phyloP scores from a whole-genome alignment of 1,140 invertebrate genomes.

The Zaprionus kolodkinae region DNA sequence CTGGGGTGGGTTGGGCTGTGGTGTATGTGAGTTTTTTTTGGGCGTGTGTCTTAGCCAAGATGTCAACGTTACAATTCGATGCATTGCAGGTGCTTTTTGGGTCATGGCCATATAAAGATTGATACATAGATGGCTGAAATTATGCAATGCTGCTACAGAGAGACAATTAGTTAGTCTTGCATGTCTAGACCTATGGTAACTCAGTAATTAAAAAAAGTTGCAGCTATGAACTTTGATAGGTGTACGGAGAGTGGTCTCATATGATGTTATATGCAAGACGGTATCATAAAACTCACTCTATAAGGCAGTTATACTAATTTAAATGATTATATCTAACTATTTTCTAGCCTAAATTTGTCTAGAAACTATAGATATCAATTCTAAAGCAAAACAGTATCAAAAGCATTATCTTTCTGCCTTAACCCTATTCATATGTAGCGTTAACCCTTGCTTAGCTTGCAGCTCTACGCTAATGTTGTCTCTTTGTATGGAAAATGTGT shows the following conservation, averaged over 20 bases:
- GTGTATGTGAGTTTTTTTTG: slow-evolving; percentile 32
- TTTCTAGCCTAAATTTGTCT: background rate
- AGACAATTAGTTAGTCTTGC: background rate
- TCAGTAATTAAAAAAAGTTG: background rate
- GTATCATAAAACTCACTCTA: too few species aligned
- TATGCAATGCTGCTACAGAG: background rate
- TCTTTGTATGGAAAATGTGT: background rate
- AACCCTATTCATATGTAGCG: slow-evolving; percentile 1
- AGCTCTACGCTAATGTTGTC: slow-evolving; percentile 12
- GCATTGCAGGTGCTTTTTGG: background rate
- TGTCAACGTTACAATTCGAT: slow-evolving; percentile 7
- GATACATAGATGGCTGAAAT: background rate
- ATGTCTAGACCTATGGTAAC: background rate
- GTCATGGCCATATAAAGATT: slow-evolving; percentile 21
- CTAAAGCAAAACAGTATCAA: background rate
- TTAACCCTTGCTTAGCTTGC: slow-evolving; percentile 20
- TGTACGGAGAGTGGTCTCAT: too few species aligned
- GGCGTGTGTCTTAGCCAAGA: slow-evolving; percentile 8
- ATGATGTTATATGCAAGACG: too few species aligned
- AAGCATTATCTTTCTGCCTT: background rate
- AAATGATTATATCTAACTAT: background rate
- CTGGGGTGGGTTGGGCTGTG: slow-evolving; percentile 29
- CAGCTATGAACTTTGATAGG: background rate
- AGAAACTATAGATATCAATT: background rate
- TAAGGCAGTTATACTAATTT: background rate